Evolutionary conservation across 2,797 vertebrate species (phyloP), one percentile per base, ranked within the genome.

Genomic region (Gadopsis marmoratus): DNA sequence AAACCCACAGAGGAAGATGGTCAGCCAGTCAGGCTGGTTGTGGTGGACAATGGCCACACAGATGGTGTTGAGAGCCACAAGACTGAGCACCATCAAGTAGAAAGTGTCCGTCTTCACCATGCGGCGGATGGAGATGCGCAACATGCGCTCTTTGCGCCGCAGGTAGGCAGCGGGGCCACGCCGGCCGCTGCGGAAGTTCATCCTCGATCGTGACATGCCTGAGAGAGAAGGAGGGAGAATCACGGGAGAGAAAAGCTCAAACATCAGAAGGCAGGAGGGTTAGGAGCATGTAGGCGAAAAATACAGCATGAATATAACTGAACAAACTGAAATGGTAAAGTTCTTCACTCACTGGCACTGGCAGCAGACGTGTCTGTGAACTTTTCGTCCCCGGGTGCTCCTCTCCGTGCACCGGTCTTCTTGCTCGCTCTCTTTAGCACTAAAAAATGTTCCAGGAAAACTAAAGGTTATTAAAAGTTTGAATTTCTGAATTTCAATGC

Each of bases 31-130:
- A 8, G 97, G 97, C 94, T 99, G 98, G 92, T 98, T 96, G 91
- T 99, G 97, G 94, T 99, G 98, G 79, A 99, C 98, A 0, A 99
- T 98, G 91, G 98, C 98, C 86, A 99, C 98, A 0, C 98, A 99
- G 93, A 98, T 96, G 23, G 98, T 99, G 95, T 99, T 99, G 84
- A 99, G 97, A 51, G 96, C 97, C 91, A 99, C 98, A 6, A 99
- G 92, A 83, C 96, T 96, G 89, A 99, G 95, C 89, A 99, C 98
- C 0, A 97, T 97, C 97, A 98, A 96, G 92, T 99, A 99, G 92
- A 99, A 99, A 71, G 97, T 97, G 91, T 98, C 97, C 2, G 98
- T 99, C 92, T 99, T 99, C 83, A 99, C 98, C 97, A 99, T 99
- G 92, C 98, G 98, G 62, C 98, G 97, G 74, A 99, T 96, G 0